These are phyloP conservation scores for Ammospiza maritima DNA, from an alignment of 2,797 vertebrate genomes.

Conservation along the genomic window DNA sequence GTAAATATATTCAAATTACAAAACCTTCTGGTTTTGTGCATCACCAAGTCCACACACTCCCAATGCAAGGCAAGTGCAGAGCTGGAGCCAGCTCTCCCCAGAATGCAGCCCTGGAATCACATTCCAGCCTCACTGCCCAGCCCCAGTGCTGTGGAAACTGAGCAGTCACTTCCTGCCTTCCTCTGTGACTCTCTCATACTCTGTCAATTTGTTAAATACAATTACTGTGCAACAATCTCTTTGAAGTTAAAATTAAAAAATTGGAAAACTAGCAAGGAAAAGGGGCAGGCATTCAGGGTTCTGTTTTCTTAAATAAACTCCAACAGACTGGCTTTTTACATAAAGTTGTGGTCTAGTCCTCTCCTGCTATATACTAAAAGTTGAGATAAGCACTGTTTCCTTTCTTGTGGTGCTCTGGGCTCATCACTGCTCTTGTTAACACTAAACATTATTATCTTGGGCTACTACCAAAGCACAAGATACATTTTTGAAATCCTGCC, in stretches of 20 bases:
- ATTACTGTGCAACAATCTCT: neutral
- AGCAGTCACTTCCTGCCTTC: neutral
- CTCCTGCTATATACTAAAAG: neutral
- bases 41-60: neutral
- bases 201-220: neutral
- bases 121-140: neutral
- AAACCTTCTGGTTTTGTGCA: neutral
- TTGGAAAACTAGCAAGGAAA: neutral
- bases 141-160: neutral
- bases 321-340: neutral
- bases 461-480: neutral
- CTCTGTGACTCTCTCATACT: neutral
- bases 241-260: neutral
- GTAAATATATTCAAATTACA: neutral
- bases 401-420: neutral
- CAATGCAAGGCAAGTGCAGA: neutral
- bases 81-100: neutral
- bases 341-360: neutral
- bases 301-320: neutral
- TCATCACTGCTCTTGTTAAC: neutral
- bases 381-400: neutral
- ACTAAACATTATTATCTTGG: neutral
- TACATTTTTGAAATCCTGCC: neutral
- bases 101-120: neutral
- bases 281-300: neutral